Conservation (phyloP, 2,113 vertebrate species). For the Carettochelys insculpta region DNA sequence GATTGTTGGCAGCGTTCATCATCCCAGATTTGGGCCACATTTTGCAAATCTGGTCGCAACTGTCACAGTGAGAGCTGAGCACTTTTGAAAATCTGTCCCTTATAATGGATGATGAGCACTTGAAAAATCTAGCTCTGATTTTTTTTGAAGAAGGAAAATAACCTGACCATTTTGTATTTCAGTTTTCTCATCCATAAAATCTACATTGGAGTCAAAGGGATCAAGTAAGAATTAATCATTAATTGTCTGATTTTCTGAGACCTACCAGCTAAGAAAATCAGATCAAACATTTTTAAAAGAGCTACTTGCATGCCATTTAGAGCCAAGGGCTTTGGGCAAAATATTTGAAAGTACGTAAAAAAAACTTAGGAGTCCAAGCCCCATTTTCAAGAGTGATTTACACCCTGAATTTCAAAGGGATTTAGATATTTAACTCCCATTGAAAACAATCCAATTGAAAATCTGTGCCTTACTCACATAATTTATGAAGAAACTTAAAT, state of each 20-base stretch:
- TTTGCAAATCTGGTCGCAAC: slow-evolving; percentile 7
- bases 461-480: neutral
- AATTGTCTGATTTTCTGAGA: neutral
- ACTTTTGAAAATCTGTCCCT: neutral
- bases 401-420: neutral
- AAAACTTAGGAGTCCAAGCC: neutral
- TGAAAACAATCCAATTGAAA: neutral
- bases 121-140: neutral
- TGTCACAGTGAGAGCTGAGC: neutral
- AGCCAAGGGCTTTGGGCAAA: neutral
- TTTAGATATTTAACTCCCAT: neutral
- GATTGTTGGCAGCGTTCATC: slow-evolving; percentile 16
- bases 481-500: too few species aligned
- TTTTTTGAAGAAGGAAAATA: neutral
- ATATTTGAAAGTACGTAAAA: neutral
- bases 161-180: neutral
- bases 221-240: neutral
- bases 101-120: neutral
- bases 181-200: neutral
- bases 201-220: neutral
- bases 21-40: neutral
- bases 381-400: neutral
- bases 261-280: neutral
- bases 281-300: neutral
- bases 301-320: neutral